These are phyloP conservation scores for Thymallus thymallus DNA, from an alignment of 2,113 vertebrate species.

Conservation along the genomic window DNA sequence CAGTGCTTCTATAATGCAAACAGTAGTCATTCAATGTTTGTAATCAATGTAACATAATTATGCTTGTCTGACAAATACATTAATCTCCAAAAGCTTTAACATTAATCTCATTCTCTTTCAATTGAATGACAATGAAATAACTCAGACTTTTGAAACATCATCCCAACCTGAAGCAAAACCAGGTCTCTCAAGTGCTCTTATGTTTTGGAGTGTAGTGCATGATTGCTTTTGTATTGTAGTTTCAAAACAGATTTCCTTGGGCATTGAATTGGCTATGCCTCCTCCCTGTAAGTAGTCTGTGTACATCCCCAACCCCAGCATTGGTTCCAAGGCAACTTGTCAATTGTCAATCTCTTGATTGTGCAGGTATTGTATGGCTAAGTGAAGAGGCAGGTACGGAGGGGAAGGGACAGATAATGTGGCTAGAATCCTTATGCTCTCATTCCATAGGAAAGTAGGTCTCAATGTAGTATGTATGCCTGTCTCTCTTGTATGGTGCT, in stretches of 20 bases:
- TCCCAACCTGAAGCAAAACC: slow-evolving; percentile 65
- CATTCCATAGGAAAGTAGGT: background rate
- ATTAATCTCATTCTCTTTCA: slow-evolving; percentile 63
- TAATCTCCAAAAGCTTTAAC: slow-evolving; percentile 69
- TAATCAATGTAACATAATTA: too few species aligned
- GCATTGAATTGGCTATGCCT: background rate
- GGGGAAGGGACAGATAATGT: background rate
- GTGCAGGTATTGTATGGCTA: background rate
- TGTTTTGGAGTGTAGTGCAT: slow-evolving; percentile 66
- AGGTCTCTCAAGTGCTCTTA: slow-evolving; percentile 68
- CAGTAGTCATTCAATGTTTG: too few species aligned
- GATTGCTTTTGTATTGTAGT: slow-evolving; percentile 50
- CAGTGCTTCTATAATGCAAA: too few species aligned
- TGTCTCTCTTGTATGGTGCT: background rate
- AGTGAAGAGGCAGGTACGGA: background rate
- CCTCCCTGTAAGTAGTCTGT: background rate
- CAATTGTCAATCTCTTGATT: background rate
- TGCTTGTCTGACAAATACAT: slow-evolving; percentile 5
- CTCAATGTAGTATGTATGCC: background rate
- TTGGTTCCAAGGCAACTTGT: background rate
- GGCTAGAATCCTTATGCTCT: background rate
- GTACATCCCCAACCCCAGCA: background rate
- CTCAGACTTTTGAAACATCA: slow-evolving; percentile 42
- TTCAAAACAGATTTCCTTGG: background rate
- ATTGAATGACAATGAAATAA: slow-evolving; percentile 13